phyloP scores from a whole-genome alignment of 2,888 invertebrate genomes.

The Leptogaster cylindrica region DNA sequence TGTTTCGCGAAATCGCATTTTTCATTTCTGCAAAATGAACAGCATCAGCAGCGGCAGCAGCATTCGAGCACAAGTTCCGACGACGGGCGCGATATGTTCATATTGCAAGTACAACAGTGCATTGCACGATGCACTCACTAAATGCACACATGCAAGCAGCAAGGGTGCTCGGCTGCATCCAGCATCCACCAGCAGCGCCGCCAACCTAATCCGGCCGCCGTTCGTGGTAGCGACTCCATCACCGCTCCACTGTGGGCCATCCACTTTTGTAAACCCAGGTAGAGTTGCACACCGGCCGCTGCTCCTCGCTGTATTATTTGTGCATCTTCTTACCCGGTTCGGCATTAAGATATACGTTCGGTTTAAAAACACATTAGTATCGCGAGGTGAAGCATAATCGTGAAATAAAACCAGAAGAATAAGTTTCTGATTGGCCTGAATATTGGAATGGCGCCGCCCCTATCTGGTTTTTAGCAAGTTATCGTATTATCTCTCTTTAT shows the following conservation, averaged over 20 bases:
- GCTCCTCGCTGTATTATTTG: conserved; percentile 21
- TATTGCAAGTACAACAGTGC: conserved; percentile 18
- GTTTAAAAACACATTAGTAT: conserved; percentile 47
- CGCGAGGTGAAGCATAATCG: conserved; percentile 50
- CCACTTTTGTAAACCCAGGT: not conserved
- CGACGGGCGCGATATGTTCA: conserved; percentile 10
- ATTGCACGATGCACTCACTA: not conserved
- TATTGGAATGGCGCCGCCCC: conserved; percentile 60
- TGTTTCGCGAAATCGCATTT: conserved; percentile 41
- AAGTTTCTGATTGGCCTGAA: conserved; percentile 58
- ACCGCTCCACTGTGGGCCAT: conserved; percentile 6
- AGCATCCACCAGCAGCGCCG: conserved; percentile 4
- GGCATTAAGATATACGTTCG: conserved; percentile 38
- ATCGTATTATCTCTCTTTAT: conserved; percentile 46
- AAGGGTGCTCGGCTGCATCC: conserved; percentile 23
- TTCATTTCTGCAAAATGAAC: conserved; percentile 40
- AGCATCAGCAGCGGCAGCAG: no score
- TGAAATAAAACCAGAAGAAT: conserved; percentile 46
- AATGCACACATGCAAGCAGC: conserved; percentile 11
- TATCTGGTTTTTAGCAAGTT: conserved; percentile 56
- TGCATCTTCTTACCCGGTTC: conserved; percentile 39
- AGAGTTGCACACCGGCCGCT: not conserved
- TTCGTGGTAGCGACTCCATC: not conserved
- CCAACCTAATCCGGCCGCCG: conserved; percentile 1
- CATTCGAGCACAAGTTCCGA: no score